A percentile compares a stretch with the other conserved stretches of the same genome.
These are phyloP conservation scores for Zeugodacus cucurbitae DNA, from an alignment of 1,140 invertebrate species.

Conservation along the genomic window DNA sequence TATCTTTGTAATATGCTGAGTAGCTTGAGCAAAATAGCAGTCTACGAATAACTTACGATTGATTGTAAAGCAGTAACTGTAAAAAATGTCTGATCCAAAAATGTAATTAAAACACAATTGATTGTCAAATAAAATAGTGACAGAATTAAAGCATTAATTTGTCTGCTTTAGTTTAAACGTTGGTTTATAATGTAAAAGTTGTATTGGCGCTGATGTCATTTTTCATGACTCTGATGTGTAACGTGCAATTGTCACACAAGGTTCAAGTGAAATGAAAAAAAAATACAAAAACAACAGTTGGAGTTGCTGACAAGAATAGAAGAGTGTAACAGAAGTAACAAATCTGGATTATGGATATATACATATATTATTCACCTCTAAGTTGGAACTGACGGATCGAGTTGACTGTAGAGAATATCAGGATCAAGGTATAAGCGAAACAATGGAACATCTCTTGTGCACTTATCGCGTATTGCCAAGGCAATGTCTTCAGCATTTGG, in stretches of 20 bases:
- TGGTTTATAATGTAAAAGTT: background rate
- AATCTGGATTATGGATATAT: too few species aligned
- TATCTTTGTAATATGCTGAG: too few species aligned
- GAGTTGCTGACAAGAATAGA: background rate
- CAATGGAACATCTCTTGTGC: too few species aligned
- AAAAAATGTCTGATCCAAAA: background rate
- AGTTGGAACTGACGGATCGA: too few species aligned
- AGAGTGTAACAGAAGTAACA: background rate
- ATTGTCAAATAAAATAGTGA: background rate
- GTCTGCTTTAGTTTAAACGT: background rate
- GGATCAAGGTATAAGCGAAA: too few species aligned
- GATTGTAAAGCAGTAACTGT: background rate
- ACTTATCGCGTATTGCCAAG: too few species aligned
- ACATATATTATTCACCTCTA: too few species aligned
- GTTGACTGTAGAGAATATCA: too few species aligned
- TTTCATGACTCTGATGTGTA: background rate
- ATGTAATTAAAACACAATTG: background rate
- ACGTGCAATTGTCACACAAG: background rate
- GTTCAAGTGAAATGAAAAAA: background rate
- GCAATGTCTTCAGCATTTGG: too few species aligned
- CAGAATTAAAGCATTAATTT: conserved; percentile 9
- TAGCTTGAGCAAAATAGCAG: background rate
- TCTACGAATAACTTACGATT: background rate
- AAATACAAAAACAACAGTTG: background rate
- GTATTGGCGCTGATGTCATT: background rate